Base-by-base conservation (phyloP, 2,113 vertebrate genomes). In the Periophthalmodon schlosseri region DNA sequence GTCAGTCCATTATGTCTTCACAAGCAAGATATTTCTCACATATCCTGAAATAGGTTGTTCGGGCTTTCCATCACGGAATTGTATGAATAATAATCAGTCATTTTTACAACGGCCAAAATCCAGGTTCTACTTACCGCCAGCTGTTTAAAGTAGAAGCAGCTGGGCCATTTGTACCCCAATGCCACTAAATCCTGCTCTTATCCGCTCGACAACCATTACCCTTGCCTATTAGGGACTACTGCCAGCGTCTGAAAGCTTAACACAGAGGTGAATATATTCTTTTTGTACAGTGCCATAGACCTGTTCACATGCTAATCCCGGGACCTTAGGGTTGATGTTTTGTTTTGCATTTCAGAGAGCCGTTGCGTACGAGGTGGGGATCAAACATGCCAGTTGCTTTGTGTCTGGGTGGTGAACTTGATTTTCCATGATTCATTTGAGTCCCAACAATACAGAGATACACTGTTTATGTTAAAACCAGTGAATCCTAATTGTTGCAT, bases 121-220 rank as follows among this genome's bases (percentile, higher is more conserved):
- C 21, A 33, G 58, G 28, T 68, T 66, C 68, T 24, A 68, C 70
- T 49, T 44, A 75, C n/a, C 49, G 68, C 49, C 74, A 84, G 73
- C 71, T 77, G 77, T 82, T 58, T 14, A 2, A 56, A 69, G 47
- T 44, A 18, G 2, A 76, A 73, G 74, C 78, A 81, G 78, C 83
- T 81, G 78, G 64, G 75, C 67, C 72, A 69, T 78, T 81, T 76
- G 65, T 77, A 85, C 78, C 77, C 14, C 61, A 24, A 71, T 75
- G 71, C 79, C 84, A 86, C 39, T 74, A 74, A 76, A 58, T 49
- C 63, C 57, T 65, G 61, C 49, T 16, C 61, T 65, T 49, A 52
- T 64, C 68, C 21, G 60, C 52, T 33, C 74, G 46, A 18, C 79
- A 46, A 74, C 84, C 82, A 79, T 91, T 89, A 86, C 78, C 84